Conservation (phyloP, 2,113 vertebrate genomes). For the Fregetta grallaria region DNA sequence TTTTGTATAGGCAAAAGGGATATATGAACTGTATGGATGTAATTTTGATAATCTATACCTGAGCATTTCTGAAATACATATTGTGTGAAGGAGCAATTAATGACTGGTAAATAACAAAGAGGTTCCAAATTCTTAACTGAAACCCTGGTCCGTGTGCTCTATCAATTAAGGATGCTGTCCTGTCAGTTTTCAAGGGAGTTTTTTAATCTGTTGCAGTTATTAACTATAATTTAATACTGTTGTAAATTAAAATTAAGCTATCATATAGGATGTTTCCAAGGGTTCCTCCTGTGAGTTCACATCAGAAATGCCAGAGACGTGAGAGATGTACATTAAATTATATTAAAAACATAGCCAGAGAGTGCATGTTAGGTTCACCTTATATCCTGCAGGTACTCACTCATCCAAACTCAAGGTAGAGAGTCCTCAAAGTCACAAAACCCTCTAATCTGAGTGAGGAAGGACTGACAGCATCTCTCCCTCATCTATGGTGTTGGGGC, state of each 20-base stretch:
- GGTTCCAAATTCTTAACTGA: neutral
- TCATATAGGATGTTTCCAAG: neutral
- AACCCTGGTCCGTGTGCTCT: neutral
- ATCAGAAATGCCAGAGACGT: neutral
- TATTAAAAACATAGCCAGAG: neutral
- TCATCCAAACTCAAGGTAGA: neutral
- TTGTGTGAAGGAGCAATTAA: neutral
- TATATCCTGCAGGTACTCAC: neutral
- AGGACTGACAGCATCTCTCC: neutral
- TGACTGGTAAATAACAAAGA: neutral
- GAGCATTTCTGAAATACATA: neutral
- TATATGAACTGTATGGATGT: neutral
- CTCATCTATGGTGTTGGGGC: neutral
- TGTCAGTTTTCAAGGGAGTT: neutral
- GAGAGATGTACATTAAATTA: neutral
- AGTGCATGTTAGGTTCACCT: rapidly evolving
- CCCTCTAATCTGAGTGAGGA: neutral
- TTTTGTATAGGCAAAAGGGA: neutral
- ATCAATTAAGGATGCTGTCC: neutral
- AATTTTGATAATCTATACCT: neutral
- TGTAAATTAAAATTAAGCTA: neutral
- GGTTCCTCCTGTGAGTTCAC: neutral
- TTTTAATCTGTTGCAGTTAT: neutral
- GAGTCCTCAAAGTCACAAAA: neutral
- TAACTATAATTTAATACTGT: neutral